Evolutionary conservation across 1,140 invertebrate species (phyloP), one percentile per base, ranked within the genome.

Genomic region (Hestina assimilis): DNA sequence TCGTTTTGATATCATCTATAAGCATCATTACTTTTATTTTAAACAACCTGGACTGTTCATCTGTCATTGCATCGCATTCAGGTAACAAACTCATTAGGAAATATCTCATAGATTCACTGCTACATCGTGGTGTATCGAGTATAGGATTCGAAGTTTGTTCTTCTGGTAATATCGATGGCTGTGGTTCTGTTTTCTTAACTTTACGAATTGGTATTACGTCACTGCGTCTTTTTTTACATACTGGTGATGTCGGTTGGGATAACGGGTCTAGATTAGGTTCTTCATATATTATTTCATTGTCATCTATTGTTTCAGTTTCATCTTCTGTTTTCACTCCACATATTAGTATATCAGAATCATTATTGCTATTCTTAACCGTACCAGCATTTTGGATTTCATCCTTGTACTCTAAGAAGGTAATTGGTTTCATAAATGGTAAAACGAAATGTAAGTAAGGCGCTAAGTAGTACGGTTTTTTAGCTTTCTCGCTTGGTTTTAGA

Each of bases 381-480:
- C 43, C 20, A 4, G 35, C n/a, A 17, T 31, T 54, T 8, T 52
- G 33, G 12, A 38, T 35, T 6, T 66, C 65, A 4, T 69, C 66
- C 3, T 40, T 42, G 15, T 46, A 52, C 5, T 68, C 65, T 0
- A 56, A 55, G n/a, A 15, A 41, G 33, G 38, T 53, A 26, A 58
- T 38, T 35, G 55, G 55, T 23, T 70, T 75, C 20, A 67, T 54
- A 42, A 63, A 72, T 28, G 69, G 72, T 33, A 72, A 45, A 11
- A 75, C 35, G 35, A 72, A 75, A 15, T 65, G 57, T 28, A 72
- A 33, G 11, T 72, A 66, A 28, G 64, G 59, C 0, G 46, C 59
- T 6, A 72, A 47, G 26, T 72, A 72, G 23, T 70, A 72, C 0
- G 68, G 66, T 23, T 72, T 73, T 41, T 69, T 76, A 11, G 53